These are phyloP conservation scores for Lepeophtheirus nordmannii DNA, from an alignment of 2,888 invertebrate genomes.

Conservation along the genomic window DNA sequence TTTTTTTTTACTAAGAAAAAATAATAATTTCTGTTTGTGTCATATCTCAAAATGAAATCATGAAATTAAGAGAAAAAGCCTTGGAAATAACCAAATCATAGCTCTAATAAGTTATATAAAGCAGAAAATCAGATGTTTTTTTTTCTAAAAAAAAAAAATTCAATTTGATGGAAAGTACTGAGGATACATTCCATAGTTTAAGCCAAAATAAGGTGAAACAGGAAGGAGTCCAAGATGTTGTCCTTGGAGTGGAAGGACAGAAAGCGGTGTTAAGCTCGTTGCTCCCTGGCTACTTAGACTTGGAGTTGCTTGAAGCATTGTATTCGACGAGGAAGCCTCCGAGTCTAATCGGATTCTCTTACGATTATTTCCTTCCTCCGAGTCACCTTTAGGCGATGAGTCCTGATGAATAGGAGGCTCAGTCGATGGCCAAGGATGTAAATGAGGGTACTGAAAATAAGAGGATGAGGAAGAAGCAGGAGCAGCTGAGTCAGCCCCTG, in stretches of 20 bases:
- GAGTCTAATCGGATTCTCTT: background rate
- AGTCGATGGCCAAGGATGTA: too few species aligned
- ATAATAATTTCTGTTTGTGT: too few species aligned
- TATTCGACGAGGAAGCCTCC: too few species aligned
- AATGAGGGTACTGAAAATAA: too few species aligned
- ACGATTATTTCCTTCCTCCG: background rate
- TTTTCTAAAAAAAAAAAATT: too few species aligned
- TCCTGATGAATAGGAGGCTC: background rate
- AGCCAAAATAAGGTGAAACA: background rate
- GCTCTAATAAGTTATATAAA: too few species aligned
- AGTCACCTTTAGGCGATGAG: background rate
- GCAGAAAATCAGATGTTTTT: too few species aligned
- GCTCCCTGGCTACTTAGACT: background rate
- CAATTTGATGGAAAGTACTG: background rate
- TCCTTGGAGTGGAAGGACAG: slow-evolving; percentile 1
- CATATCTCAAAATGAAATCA: too few species aligned
- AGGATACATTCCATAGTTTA: background rate
- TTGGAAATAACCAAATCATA: too few species aligned
- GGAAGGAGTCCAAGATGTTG: slow-evolving; percentile 7
- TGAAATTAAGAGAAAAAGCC: too few species aligned
- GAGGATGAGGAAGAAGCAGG: too few species aligned
- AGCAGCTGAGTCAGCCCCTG: background rate
- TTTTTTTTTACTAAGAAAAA: too few species aligned
- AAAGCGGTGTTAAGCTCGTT: background rate
- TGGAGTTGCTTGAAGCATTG: background rate